Evolutionary conservation across 2,888 invertebrate species (phyloP).

Genomic region (Tiliacea citrago): DNA sequence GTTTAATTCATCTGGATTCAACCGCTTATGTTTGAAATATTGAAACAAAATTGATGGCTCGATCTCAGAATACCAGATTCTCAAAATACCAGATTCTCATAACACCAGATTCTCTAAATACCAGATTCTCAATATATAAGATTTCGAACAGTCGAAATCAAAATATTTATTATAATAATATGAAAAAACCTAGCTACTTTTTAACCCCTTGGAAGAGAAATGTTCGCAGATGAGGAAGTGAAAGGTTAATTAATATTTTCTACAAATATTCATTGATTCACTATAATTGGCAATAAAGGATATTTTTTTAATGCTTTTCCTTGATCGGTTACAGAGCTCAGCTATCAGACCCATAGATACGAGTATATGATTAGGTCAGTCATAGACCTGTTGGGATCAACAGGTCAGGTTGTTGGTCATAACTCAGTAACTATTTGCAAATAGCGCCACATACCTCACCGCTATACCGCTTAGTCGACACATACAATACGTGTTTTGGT

Average conservation of each 20-base stretch:
- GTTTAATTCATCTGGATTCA: constrained; percentile 32
- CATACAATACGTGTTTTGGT: too few species aligned
- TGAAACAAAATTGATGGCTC: constrained; percentile 27
- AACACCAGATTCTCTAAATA: too few species aligned
- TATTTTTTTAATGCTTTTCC: background rate
- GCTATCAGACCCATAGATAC: background rate
- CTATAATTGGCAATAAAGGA: background rate
- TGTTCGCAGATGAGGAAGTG: background rate
- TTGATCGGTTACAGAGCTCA: background rate
- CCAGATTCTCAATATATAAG: too few species aligned
- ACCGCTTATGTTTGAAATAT: constrained; percentile 23
- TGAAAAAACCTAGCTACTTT: too few species aligned
- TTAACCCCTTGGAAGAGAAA: constrained; percentile 13
- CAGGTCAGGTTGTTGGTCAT: too few species aligned
- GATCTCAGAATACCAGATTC: too few species aligned
- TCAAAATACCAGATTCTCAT: too few species aligned
- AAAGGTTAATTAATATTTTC: constrained; percentile 6
- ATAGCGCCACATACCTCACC: background rate
- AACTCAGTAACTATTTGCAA: background rate
- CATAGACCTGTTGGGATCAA: background rate
- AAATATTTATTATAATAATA: too few species aligned
- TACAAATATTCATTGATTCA: background rate
- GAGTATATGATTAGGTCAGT: background rate
- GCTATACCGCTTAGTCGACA: too few species aligned
- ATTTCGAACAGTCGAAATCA: too few species aligned